Evolutionary conservation across 92 coral and sea anemone species (phyloP).

Genomic region (Hydrozoanthus gracilis): DNA sequence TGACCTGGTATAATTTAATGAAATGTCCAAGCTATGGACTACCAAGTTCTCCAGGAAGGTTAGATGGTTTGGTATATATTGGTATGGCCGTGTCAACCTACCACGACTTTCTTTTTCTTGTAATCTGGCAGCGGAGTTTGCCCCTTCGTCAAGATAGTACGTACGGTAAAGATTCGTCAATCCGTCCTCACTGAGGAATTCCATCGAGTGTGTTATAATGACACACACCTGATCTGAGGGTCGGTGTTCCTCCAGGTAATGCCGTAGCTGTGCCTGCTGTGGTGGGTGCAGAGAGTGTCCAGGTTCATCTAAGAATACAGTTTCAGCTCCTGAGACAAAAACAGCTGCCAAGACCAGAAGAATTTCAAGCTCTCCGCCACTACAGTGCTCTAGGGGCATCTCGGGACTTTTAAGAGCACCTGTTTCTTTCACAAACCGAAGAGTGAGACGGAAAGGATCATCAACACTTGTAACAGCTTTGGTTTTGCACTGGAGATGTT

Average conservation of each 20-base stretch:
- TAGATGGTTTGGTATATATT: no score
- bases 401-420: background rate
- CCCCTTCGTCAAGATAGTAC: background rate
- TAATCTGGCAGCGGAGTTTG: background rate
- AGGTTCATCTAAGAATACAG: constrained; percentile 51
- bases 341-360: constrained; percentile 37
- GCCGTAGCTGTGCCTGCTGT: constrained; percentile 48
- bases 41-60: no score
- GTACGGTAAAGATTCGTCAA: constrained; percentile 27
- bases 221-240: constrained; percentile 7
- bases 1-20: no score
- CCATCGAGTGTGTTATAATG: constrained; percentile 35
- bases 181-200: constrained; percentile 36
- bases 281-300: constrained; percentile 51
- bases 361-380: constrained; percentile 38
- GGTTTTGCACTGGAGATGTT: background rate
- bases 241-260: constrained; percentile 15
- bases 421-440: background rate
- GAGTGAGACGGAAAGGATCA: background rate
- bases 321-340: constrained; percentile 25
- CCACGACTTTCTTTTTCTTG: background rate
- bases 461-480: background rate
- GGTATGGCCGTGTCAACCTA: background rate
- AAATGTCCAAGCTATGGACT: no score
- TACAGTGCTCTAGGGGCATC: constrained; percentile 26